Conservation (phyloP, 2,888 invertebrate genomes). For the Drosophila quasianomalipes region DNA sequence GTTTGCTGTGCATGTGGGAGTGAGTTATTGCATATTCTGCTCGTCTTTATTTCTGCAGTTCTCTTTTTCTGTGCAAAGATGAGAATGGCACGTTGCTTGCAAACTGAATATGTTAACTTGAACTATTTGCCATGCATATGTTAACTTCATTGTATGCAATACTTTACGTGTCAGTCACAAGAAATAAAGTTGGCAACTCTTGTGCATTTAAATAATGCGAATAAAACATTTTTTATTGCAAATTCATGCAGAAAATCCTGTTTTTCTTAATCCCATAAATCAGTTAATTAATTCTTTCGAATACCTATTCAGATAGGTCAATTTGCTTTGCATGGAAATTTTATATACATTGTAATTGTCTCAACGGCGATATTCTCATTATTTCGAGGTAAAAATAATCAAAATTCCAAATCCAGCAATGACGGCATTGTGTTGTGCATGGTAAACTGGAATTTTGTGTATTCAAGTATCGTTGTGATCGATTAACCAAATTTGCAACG, state of each 20-base stretch:
- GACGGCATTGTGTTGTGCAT: conserved; percentile 49
- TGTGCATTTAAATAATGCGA: conserved; percentile 25
- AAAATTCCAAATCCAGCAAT: conserved; percentile 31
- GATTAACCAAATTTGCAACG: conserved; percentile 65
- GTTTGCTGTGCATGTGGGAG: conserved; percentile 12
- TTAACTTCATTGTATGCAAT: conserved; percentile 17
- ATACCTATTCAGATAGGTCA: conserved; percentile 8
- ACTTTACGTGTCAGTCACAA: conserved; percentile 18
- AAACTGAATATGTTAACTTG: conserved; percentile 43
- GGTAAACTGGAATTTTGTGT: conserved; percentile 48
- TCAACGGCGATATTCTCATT: conserved; percentile 27
- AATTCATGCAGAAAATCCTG: conserved; percentile 20
- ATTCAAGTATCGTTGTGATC: conserved; percentile 58
- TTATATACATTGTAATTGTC: conserved; percentile 9
- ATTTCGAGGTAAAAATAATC: conserved; percentile 43
- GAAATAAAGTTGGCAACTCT: conserved; percentile 34
- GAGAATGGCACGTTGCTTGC: conserved; percentile 29
- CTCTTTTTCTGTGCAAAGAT: conserved; percentile 30
- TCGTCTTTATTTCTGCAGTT: conserved; percentile 39
- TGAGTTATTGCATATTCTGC: conserved; percentile 30
- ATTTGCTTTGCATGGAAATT: conserved; percentile 1
- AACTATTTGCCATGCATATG: conserved; percentile 32
- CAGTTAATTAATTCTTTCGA: conserved; percentile 5
- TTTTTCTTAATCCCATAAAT: conserved; percentile 21
- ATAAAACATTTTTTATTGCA: conserved; percentile 18